These are phyloP conservation scores for Halcyon leucocephala DNA, from an alignment of 2,797 vertebrate species.

Conservation along the genomic window DNA sequence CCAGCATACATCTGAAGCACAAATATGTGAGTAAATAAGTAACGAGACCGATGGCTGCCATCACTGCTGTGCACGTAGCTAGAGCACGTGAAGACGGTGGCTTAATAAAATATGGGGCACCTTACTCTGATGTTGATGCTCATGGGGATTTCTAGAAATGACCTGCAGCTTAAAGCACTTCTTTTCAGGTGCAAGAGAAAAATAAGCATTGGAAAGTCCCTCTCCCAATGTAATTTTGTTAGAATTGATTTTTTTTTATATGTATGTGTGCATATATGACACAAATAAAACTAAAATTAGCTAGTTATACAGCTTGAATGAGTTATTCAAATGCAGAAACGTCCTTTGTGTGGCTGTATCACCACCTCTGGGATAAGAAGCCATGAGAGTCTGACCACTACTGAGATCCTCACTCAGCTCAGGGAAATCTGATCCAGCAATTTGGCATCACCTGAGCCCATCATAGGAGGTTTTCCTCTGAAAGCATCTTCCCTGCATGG, in stretches of 20 bases:
- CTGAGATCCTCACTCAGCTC: background rate
- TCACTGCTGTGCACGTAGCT: background rate
- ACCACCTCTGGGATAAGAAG: background rate
- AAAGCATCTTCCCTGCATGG: background rate
- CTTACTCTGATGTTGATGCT: background rate
- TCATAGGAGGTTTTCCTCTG: background rate
- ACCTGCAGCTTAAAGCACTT: background rate
- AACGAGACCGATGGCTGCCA: background rate
- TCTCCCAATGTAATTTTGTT: background rate
- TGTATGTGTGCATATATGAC: background rate
- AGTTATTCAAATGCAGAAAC: background rate
- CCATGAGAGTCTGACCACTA: background rate
- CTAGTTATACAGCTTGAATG: background rate
- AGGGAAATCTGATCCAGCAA: background rate
- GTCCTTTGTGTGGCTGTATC: background rate
- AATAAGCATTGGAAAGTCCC: background rate
- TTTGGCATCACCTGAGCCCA: background rate
- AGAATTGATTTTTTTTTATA: fast-evolving
- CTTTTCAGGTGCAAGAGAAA: background rate
- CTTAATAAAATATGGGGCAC: background rate
- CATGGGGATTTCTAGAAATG: background rate
- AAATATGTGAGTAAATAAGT: background rate
- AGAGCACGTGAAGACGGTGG: background rate
- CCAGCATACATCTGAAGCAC: background rate
- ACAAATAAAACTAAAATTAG: background rate